These are phyloP conservation scores for Oreohelix idahoensis DNA, from an alignment of 1,140 invertebrate genomes.

Conservation along the genomic window DNA sequence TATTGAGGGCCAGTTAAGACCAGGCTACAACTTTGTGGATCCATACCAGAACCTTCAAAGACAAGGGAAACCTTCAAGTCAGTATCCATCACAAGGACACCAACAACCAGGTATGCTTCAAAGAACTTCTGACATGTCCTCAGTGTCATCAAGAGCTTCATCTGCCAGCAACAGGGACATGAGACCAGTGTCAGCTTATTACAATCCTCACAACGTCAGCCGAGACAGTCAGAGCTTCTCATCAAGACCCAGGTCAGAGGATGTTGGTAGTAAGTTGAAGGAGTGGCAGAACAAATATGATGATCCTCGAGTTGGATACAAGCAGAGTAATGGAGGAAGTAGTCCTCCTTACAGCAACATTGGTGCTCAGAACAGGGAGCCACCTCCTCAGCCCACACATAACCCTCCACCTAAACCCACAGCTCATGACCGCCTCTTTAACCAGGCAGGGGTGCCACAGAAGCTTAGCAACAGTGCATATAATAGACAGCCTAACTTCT, in stretches of 20 bases:
- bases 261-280: slow-evolving; percentile 57
- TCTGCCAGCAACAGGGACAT: slow-evolving; percentile 54
- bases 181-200: slow-evolving; percentile 64
- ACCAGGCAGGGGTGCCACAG: slow-evolving; percentile 49
- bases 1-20: not conserved
- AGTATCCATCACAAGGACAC: slow-evolving; percentile 23
- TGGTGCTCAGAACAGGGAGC: slow-evolving; percentile 25
- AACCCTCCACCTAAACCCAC: slow-evolving; percentile 33
- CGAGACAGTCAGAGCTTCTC: slow-evolving; percentile 24
- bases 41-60: slow-evolving; percentile 27
- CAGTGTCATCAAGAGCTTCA: slow-evolving; percentile 53
- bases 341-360: slow-evolving; percentile 46
- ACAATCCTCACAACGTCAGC: slow-evolving; percentile 50
- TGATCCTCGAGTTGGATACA: slow-evolving; percentile 1
- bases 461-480: slow-evolving; percentile 54
- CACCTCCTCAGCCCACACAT: slow-evolving; percentile 26
- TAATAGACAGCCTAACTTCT: slow-evolving; percentile 62
- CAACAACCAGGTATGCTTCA: slow-evolving; percentile 37
- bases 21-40: slow-evolving; percentile 31
- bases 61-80: slow-evolving; percentile 12
- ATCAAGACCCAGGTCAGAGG: slow-evolving; percentile 62
- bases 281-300: slow-evolving; percentile 61
- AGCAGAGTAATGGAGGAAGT: slow-evolving; percentile 52
- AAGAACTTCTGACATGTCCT: slow-evolving; percentile 46
- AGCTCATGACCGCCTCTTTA: slow-evolving; percentile 42